A percentile compares a stretch with the other conserved stretches of the same genome.
Evolutionary conservation across 2,888 invertebrate genomes (phyloP).

Genomic region (Trachelus stipa): DNA sequence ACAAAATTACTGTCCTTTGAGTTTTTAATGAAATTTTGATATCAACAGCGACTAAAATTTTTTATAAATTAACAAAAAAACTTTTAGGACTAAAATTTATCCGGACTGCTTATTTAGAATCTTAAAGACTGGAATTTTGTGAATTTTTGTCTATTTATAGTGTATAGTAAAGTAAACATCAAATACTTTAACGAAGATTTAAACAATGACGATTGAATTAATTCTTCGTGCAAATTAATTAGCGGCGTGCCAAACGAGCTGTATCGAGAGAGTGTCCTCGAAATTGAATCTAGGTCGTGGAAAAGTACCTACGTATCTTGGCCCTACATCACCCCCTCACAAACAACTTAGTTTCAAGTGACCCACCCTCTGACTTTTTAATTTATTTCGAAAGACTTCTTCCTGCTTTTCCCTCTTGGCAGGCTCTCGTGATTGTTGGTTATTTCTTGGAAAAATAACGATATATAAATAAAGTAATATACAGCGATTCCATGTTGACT

Average conservation of each 20-base stretch:
- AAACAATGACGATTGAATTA: not conserved
- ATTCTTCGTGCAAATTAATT: not conserved
- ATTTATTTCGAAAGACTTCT: not conserved
- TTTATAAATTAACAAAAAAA: no score
- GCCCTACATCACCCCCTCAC: conserved; percentile 28
- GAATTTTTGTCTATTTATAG: no score
- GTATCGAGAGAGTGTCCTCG: conserved; percentile 17
- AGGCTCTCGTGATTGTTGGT: not conserved
- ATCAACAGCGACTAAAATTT: no score
- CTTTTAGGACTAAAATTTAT: no score
- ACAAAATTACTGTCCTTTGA: not conserved
- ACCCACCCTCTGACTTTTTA: not conserved
- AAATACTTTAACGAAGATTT: not conserved
- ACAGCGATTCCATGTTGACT: not conserved
- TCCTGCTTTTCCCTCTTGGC: not conserved
- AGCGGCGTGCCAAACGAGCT: not conserved
- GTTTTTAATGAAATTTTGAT: not conserved
- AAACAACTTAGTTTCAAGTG: not conserved
- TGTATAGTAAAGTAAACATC: not conserved
- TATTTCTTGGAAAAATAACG: not conserved
- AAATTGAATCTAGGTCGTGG: conserved; percentile 39
- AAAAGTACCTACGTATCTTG: conserved; percentile 39
- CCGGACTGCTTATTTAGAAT: not conserved
- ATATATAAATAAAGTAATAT: not conserved
- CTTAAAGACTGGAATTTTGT: no score